A percentile compares a stretch with the other conserved stretches of the same genome.
Evolutionary conservation across 1,140 invertebrate genomes (phyloP).

Genomic region (Ctenoplectra terminalis): DNA sequence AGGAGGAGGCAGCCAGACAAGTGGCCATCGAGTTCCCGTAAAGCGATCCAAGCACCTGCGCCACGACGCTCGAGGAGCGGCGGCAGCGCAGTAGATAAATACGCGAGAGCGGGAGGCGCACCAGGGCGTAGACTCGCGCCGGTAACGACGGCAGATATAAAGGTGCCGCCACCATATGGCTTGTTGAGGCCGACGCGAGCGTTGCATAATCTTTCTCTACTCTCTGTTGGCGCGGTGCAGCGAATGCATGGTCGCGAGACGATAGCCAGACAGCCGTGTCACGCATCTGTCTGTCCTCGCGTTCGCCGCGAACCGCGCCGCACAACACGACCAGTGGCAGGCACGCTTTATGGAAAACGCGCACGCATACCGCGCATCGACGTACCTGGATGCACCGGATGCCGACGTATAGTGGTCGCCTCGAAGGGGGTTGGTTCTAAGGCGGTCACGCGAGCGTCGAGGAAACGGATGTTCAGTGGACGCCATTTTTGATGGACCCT

Average conservation of each 20-base stretch:
- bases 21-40: not conserved
- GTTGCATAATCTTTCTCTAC: constrained; percentile 75
- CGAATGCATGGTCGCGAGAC: constrained; percentile 45
- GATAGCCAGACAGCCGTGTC: constrained; percentile 71
- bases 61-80: constrained; percentile 16
- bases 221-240: not conserved
- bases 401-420: not conserved
- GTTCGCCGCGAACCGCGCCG: not conserved
- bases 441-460: too few relatives aligned
- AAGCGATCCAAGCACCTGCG: constrained; percentile 41
- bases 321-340: not conserved
- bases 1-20: not conserved
- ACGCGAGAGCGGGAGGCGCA: constrained; percentile 52
- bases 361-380: constrained; percentile 3
- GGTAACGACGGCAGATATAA: constrained; percentile 76
- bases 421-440: too few relatives aligned
- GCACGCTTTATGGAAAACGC: constrained; percentile 32
- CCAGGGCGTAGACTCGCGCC: constrained; percentile 68
- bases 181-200: constrained; percentile 46
- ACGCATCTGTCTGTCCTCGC: constrained; percentile 75
- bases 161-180: constrained; percentile 79
- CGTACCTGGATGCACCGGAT: constrained; percentile 11
- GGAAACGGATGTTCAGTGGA: too few relatives aligned
- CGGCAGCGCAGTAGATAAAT: constrained; percentile 56
- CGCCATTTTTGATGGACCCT: too few relatives aligned